phyloP scores from a whole-genome alignment of 2,113 vertebrate species.

The Coturnix japonica region DNA sequence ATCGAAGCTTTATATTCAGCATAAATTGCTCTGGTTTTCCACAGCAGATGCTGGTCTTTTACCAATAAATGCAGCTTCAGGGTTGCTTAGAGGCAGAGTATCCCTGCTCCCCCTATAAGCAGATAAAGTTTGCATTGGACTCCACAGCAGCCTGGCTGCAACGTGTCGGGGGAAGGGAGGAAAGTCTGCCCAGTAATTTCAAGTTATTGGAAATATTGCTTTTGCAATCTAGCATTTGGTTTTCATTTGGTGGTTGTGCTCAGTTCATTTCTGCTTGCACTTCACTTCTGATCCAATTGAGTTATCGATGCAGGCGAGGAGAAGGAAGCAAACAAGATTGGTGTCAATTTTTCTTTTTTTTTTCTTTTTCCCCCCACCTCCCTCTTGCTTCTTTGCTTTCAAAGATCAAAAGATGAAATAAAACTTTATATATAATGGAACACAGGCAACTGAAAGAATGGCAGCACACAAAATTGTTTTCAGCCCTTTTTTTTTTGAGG shows the following conservation, averaged over 20 bases:
- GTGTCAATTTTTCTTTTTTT: conserved; percentile 50
- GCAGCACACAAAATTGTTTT: conserved; percentile 73
- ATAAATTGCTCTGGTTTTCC: neutral
- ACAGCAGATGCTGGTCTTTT: neutral
- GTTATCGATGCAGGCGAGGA: conserved; percentile 57
- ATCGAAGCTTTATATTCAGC: neutral
- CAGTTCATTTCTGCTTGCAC: conserved; percentile 43
- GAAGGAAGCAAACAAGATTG: conserved; percentile 50
- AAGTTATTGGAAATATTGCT: conserved; percentile 38
- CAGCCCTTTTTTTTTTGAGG: conserved; percentile 71
- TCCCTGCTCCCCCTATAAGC: neutral
- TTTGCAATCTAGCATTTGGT: conserved; percentile 49
- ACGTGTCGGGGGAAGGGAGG: neutral
- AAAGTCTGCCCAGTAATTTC: conserved; percentile 21
- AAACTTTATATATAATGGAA: conserved; percentile 72
- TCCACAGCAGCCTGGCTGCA: neutral
- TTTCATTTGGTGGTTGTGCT: conserved; percentile 57
- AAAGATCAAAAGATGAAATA: conserved; percentile 76
- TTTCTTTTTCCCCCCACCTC: neutral
- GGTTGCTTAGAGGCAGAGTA: neutral
- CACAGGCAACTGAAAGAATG: conserved; percentile 64
- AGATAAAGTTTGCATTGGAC: neutral
- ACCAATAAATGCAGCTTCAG: neutral
- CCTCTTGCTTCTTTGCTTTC: conserved; percentile 61
- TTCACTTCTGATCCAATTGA: conserved; percentile 52